Evolutionary conservation across 2,113 vertebrate species (phyloP).

Genomic region (Rutilus rutilus): DNA sequence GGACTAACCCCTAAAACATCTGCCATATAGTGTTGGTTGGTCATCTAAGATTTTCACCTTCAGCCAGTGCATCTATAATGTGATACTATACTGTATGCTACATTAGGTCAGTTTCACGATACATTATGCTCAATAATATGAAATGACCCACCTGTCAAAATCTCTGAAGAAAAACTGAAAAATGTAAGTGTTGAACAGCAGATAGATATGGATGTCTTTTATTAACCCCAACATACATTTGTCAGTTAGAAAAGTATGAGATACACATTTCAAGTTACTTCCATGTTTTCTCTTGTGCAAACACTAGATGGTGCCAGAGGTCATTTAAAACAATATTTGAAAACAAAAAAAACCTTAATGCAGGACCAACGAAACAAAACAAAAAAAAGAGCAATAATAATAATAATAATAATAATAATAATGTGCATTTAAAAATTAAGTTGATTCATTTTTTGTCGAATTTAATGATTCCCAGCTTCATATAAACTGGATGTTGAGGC

Average conservation of each 20-base stretch:
- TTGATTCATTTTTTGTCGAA: conserved; percentile 77
- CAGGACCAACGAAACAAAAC: conserved; percentile 19
- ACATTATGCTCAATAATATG: not conserved
- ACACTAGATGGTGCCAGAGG: conserved; percentile 66
- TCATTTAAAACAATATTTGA: conserved; percentile 58
- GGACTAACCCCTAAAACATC: not conserved
- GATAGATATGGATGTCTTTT: conserved; percentile 59
- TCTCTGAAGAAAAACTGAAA: not conserved
- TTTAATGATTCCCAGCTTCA: conserved; percentile 99
- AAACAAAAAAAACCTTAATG: conserved; percentile 60
- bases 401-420: conserved; percentile 57
- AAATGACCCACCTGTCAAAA: not conserved
- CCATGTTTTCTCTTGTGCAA: conserved; percentile 72
- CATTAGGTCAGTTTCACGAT: not conserved
- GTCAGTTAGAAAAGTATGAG: conserved; percentile 71
- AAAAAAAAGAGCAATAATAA: not conserved
- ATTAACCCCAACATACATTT: conserved; percentile 68
- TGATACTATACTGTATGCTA: not conserved
- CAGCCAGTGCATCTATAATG: not conserved
- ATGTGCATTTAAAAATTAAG: conserved; percentile 67
- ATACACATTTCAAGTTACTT: conserved; percentile 72
- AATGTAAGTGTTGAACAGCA: not conserved
- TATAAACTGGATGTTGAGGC: conserved; percentile 99
- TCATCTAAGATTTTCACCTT: not conserved
- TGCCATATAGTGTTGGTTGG: too few relatives aligned